These are phyloP conservation scores for Tineola bisselliella DNA, from an alignment of 2,888 invertebrate species.

Conservation along the genomic window DNA sequence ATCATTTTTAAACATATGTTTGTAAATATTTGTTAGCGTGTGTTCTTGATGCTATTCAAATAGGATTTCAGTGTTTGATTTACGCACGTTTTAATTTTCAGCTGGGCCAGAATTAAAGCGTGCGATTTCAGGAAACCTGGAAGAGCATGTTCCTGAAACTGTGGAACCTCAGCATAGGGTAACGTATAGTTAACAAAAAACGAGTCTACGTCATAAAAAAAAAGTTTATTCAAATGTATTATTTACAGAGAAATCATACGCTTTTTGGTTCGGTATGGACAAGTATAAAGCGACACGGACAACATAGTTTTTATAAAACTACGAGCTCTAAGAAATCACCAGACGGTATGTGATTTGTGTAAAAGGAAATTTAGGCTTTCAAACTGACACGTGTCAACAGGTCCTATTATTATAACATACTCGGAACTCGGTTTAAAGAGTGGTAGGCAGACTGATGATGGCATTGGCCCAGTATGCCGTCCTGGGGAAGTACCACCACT, in stretches of 20 bases:
- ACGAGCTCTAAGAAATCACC: slow-evolving; percentile 18
- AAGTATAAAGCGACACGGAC: slow-evolving; percentile 81
- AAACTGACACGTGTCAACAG: too few relatives aligned
- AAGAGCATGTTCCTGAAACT: slow-evolving; percentile 89
- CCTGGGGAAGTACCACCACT: too few relatives aligned
- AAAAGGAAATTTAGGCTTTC: too few relatives aligned
- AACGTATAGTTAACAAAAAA: slow-evolving; percentile 26
- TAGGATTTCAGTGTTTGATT: too few relatives aligned
- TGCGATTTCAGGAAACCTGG: slow-evolving; percentile 97
- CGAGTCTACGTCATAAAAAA: slow-evolving; percentile 13
- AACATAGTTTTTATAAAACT: slow-evolving; percentile 45
- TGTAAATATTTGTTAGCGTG: too few relatives aligned
- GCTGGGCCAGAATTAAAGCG: slow-evolving; percentile 97
- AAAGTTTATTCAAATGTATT: neutral
- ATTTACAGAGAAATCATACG: slow-evolving; percentile 91
- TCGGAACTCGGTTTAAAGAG: too few relatives aligned
- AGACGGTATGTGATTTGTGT: neutral
- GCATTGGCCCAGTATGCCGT: too few relatives aligned
- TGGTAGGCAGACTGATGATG: too few relatives aligned
- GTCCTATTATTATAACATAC: too few relatives aligned
- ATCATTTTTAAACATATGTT: too few relatives aligned
- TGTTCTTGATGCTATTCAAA: too few relatives aligned
- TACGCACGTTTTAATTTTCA: too few relatives aligned
- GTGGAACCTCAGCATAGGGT: slow-evolving; percentile 99
- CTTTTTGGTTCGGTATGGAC: slow-evolving; percentile 96